These are phyloP conservation scores for Luscinia megarhynchos DNA, from an alignment of 2,797 vertebrate genomes.

Conservation along the genomic window DNA sequence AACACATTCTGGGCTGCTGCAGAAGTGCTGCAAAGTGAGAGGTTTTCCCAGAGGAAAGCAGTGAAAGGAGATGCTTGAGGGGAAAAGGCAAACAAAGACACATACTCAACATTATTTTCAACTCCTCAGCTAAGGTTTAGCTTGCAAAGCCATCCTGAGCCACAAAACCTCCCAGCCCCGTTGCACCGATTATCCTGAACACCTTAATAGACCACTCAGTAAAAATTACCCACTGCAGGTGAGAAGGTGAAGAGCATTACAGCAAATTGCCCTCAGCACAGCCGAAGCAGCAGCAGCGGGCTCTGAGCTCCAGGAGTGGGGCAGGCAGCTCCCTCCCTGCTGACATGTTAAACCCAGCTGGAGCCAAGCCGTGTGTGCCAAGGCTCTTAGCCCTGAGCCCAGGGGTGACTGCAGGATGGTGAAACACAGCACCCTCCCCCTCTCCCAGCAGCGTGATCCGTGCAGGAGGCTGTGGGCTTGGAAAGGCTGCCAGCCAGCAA, in stretches of 20 bases:
- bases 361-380: slow-evolving; percentile 5
- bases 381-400: slow-evolving; percentile 5
- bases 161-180: neutral
- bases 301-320: neutral
- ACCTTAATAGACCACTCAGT: neutral
- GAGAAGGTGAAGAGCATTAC: slow-evolving; percentile 13
- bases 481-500: slow-evolving; percentile 61
- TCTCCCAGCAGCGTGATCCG: neutral
- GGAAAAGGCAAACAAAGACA: neutral
- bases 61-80: neutral
- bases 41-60: neutral
- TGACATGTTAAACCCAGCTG: slow-evolving; percentile 34
- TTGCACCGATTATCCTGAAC: neutral
- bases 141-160: neutral
- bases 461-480: slow-evolving; percentile 34
- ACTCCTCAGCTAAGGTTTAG: neutral
- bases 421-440: slow-evolving; percentile 27
- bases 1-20: neutral
- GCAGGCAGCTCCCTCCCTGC: neutral
- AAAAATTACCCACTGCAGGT: slow-evolving; percentile 17
- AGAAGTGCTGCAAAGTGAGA: neutral
- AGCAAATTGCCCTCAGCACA: neutral
- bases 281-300: neutral
- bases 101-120: neutral
- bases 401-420: neutral